Evolutionary conservation across 2,888 invertebrate species (phyloP), one percentile per base, ranked within the genome.

Genomic region (Erebia epiphron): DNA sequence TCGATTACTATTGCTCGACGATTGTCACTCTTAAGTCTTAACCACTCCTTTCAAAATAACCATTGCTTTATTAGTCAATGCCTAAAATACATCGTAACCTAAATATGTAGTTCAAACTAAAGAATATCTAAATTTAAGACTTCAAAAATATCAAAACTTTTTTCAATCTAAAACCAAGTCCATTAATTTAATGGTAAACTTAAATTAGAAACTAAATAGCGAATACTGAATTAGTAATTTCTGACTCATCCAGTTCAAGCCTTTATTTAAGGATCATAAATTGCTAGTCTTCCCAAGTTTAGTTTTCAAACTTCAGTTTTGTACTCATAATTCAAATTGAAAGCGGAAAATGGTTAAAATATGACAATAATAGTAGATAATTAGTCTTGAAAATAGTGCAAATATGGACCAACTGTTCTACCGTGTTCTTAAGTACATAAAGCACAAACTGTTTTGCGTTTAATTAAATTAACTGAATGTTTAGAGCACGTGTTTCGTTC

Each of bases 41-140:
- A 67, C 67, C 67, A 67, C 67, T 67, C 61, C 52, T 67, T 67
- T 61, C 67, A 67, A 67, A 67, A 67, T 67, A 67, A 10, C 67
- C 67, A 67, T 67, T 67, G 67, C 67, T 60, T 61, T 50, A 18
- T 49, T 56, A 14, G 43, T 54, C 21, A 8, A 18, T 49, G 49
- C 49, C 4, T 13, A 43, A 49, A 14, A 46, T 46, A 46, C 35
- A 46, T 46, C 0, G 0, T 3, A 18, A 13, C 56, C 10, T 21
- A 18, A 13, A 13, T 46, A 46, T 16, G 2, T 7, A 43, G 13
- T 61, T 61, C 1, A 46, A 18, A 18, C 4, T 16, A 18, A 43
- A 16, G 16, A 4, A 8, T 14, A 1, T 18, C n/a, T 58, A 1
- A 35, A 60, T 60, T 60, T 35, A 1, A 35, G 14, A 57, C 14